Evolutionary conservation across 2,113 vertebrate species (phyloP), one percentile per base, ranked within the genome.

Genomic region (Spermophilus dauricus): DNA sequence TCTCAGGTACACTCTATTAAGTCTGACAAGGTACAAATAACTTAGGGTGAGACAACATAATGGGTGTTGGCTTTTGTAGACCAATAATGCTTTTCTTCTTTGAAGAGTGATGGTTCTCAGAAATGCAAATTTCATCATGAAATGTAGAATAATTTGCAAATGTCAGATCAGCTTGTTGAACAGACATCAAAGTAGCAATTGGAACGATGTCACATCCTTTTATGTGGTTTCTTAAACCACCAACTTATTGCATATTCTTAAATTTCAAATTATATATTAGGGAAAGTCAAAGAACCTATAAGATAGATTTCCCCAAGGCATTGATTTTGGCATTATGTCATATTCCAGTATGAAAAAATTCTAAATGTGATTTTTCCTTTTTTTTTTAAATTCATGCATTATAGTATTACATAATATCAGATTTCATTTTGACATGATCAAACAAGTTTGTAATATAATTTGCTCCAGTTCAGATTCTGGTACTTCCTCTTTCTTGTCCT

Each of bases 261-360:
- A 86, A 10, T 86, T 92, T 90, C 17, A 77, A 89, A 86, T 89
- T 65, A 86, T 65, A 67, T 82, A 67, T 89, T 89, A 51, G 1
- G 86, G 11, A 80, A 89, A 94, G 22, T 58, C 20, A 92, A 89
- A 82, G 1, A 32, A 67, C 7, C 14, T 13, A 26, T 37, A 58
- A 22, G 18, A 58, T 58, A 77, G 12, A 65, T 1, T 42, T 4
- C 14, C 30, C 12, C 1, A 77, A 37, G 67, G 34, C 5, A 34
- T 70, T 70, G 67, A n/a, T 70, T 70, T 16, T 5, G 67, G 32
- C 30, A 16, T 70, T 70, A 70, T 70, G 5, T 2, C 32, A n/a
- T 70, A 34, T 70, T 70, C 13, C 32, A 17, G 24, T 26, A 63
- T 63, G 61, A 24, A 63, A 63, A 24, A 63, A 63, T 63, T 63